phyloP scores from a whole-genome alignment of 2,888 invertebrate genomes.

The Chrysopilus asiliformis region DNA sequence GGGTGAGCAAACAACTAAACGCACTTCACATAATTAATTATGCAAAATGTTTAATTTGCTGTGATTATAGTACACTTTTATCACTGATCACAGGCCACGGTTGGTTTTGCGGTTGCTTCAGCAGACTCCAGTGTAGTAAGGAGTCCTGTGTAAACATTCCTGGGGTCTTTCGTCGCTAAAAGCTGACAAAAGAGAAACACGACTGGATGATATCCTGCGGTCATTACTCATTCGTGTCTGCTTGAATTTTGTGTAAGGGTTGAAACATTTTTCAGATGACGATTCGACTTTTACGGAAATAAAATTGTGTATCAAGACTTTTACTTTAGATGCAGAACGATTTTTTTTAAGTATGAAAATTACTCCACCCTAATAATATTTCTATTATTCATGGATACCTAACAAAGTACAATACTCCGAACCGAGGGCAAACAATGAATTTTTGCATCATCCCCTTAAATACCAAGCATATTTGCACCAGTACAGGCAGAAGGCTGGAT shows the following conservation, averaged over 20 bases:
- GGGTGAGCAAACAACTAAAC: not conserved
- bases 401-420: too few relatives aligned
- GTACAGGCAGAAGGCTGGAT: too few relatives aligned
- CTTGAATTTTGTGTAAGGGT: not conserved
- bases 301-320: too few relatives aligned
- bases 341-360: too few relatives aligned
- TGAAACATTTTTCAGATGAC: not conserved
- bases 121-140: not conserved
- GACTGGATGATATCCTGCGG: not conserved
- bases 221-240: not conserved
- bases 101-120: not conserved
- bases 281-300: too few relatives aligned
- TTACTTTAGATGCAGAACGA: too few relatives aligned
- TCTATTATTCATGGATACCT: too few relatives aligned
- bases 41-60: slow-evolving; percentile 4
- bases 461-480: too few relatives aligned
- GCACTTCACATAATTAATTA: slow-evolving; percentile 2
- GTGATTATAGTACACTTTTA: not conserved
- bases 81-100: not conserved
- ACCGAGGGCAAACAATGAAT: too few relatives aligned
- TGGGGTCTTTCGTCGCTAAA: too few relatives aligned
- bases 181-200: not conserved
- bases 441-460: too few relatives aligned
- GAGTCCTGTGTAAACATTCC: not conserved
- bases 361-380: too few relatives aligned